Percentiles rank a stretch among this genome's conserved stretches.
Evolutionary conservation across 2,113 vertebrate species (phyloP).

Genomic region (Pavo muticus): DNA sequence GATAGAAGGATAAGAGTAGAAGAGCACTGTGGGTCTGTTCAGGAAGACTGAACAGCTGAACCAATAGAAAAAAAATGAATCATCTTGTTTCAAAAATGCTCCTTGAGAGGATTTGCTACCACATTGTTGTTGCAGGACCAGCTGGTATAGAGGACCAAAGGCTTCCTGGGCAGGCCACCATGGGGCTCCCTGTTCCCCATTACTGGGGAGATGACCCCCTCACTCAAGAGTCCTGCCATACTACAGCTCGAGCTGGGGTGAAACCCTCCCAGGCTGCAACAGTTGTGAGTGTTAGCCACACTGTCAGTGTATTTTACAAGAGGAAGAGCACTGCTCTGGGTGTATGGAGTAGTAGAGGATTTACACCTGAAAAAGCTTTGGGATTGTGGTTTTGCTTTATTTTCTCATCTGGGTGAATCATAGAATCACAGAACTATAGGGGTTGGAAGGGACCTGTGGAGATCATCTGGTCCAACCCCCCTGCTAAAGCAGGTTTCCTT

Average conservation of each 20-base stretch:
- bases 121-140: rapidly evolving
- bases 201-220: background rate
- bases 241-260: background rate
- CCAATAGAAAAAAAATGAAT: background rate
- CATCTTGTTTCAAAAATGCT: background rate
- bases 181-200: background rate
- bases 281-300: background rate
- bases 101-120: background rate
- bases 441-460: too few species aligned
- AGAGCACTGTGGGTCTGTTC: background rate
- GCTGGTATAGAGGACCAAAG: background rate
- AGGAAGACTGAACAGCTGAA: background rate
- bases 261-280: background rate
- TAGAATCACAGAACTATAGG: too few species aligned
- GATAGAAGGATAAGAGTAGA: background rate
- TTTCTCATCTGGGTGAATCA: background rate
- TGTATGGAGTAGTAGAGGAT: background rate
- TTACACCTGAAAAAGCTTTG: background rate
- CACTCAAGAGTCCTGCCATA: background rate
- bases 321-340: background rate
- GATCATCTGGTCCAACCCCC: too few species aligned
- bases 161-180: rapidly evolving
- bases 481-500: too few species aligned
- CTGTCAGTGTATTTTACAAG: background rate
- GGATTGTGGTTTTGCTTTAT: background rate